phyloP scores from a whole-genome alignment of 2,888 invertebrate species.

The Polietes domitor region DNA sequence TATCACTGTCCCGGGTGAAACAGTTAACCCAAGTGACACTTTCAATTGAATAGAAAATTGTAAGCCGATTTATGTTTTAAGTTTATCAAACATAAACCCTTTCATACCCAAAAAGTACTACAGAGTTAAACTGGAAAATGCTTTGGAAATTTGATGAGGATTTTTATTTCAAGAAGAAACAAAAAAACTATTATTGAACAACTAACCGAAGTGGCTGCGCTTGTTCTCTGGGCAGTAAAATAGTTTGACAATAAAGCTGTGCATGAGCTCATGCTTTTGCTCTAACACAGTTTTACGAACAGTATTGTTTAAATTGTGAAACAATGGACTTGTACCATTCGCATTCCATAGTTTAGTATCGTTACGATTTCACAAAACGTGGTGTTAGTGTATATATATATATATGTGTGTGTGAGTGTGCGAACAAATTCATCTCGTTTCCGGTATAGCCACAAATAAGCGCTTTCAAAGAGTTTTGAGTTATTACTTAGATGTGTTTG shows the following conservation, averaged over 20 bases:
- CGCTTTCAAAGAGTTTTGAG: slow-evolving; percentile 36
- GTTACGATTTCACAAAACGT: slow-evolving; percentile 7
- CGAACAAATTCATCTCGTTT: slow-evolving; percentile 48
- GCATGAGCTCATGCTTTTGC: not conserved
- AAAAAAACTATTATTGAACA: slow-evolving; percentile 17
- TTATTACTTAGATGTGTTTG: slow-evolving; percentile 35
- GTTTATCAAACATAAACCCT: not conserved
- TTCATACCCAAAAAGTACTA: not conserved
- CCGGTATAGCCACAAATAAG: slow-evolving; percentile 41
- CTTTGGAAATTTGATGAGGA: not conserved
- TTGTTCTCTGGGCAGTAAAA: not conserved
- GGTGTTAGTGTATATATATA: not conserved
- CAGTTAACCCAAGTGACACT: slow-evolving; percentile 33
- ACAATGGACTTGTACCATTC: not conserved
- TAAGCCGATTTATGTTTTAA: slow-evolving; percentile 34
- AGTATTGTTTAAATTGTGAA: not conserved
- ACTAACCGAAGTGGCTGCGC: slow-evolving; percentile 9
- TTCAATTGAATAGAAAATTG: slow-evolving; percentile 39
- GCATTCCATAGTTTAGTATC: not conserved
- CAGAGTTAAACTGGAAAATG: not conserved
- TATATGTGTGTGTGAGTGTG: not conserved
- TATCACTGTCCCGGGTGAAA: not conserved
- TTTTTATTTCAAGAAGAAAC: not conserved
- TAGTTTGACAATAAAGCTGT: not conserved
- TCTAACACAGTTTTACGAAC: not conserved